Evolutionary conservation across 2,888 invertebrate genomes (phyloP).

Genomic region (Theretra japonica): DNA sequence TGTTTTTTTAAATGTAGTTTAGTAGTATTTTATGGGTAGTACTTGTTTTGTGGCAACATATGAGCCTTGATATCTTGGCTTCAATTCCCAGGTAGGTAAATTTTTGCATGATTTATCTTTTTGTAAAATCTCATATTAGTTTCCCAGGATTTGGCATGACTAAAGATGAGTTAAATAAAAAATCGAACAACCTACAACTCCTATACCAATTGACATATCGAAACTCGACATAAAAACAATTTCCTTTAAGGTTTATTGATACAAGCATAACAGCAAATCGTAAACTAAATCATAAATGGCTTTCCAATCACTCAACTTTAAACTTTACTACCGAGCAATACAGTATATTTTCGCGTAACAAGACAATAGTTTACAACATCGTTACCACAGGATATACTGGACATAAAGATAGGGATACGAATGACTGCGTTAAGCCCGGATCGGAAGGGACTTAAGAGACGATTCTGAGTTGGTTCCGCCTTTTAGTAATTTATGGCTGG

Average conservation of each 20-base stretch:
- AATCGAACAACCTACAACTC: neutral
- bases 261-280: constrained; percentile 4
- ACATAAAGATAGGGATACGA: constrained; percentile 11
- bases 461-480: neutral
- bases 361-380: neutral
- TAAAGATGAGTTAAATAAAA: neutral
- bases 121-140: too few species aligned
- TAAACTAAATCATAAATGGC: constrained; percentile 12
- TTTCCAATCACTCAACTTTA: neutral
- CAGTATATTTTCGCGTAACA: neutral
- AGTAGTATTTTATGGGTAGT: too few species aligned
- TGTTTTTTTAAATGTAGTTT: neutral
- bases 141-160: too few species aligned
- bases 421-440: neutral
- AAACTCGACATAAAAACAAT: constrained; percentile 7
- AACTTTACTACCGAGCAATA: neutral
- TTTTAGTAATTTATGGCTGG: neutral
- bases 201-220: neutral
- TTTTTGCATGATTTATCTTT: neutral
- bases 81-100: too few species aligned
- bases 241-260: constrained; percentile 17
- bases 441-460: constrained; percentile 16
- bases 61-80: too few species aligned
- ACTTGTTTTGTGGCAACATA: too few species aligned
- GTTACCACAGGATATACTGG: neutral